A percentile compares a stretch with the other conserved stretches of the same genome.
phyloP scores from a whole-genome alignment of 2,113 vertebrate species.

The Hoplias malabaricus region DNA sequence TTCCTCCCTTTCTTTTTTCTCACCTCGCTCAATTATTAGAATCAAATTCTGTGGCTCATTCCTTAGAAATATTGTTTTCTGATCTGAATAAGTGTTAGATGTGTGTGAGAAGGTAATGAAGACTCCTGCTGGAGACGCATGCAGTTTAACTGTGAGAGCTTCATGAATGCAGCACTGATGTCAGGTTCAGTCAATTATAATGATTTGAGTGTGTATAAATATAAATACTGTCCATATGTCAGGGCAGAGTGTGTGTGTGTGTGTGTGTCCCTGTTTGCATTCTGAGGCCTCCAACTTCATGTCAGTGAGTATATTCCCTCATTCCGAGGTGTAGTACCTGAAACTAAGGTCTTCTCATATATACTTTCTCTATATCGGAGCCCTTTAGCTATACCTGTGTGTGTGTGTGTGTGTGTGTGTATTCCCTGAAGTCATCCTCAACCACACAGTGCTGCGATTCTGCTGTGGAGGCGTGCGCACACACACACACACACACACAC shows the following conservation, averaged over 20 bases:
- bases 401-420: conserved; percentile 34
- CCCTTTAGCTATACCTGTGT: not conserved
- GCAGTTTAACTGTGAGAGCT: not conserved
- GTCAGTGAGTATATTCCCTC: not conserved
- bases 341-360: not conserved
- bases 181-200: conserved; percentile 34
- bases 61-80: too few species aligned
- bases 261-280: conserved; percentile 8
- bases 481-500: not conserved
- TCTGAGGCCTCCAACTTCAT: conserved; percentile 8
- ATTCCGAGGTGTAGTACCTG: not conserved
- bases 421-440: not conserved
- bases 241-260: not conserved
- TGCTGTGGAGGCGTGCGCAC: conserved; percentile 23
- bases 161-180: conserved; percentile 40
- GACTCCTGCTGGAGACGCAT: too few species aligned
- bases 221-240: conserved; percentile 5
- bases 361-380: not conserved
- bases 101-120: too few species aligned
- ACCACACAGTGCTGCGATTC: conserved; percentile 38
- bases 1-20: too few species aligned
- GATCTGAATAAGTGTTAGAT: too few species aligned
- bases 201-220: not conserved
- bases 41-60: too few species aligned
- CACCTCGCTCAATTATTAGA: too few species aligned